A percentile compares a stretch with the other conserved stretches of the same genome.
phyloP scores from a whole-genome alignment of 2,797 vertebrate species.

The Hippocampus kuda region DNA sequence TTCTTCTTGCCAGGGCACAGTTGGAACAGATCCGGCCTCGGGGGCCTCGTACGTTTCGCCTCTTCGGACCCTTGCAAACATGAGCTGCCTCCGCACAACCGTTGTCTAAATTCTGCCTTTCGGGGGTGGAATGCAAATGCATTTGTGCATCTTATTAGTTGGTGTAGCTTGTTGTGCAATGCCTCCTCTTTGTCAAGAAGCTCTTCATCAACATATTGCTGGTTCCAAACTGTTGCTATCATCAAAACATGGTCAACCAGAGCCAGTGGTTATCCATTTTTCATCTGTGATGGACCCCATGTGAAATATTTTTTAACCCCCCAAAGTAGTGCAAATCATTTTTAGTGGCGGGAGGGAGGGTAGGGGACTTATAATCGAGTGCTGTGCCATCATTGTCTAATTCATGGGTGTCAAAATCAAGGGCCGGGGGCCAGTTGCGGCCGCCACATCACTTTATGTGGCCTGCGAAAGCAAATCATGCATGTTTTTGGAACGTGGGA shows the following conservation, averaged over 20 bases:
- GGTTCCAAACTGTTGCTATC: not conserved
- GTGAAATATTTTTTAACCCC: too few relatives aligned
- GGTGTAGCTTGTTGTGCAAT: not conserved
- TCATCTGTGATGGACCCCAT: too few relatives aligned
- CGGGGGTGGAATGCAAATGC: not conserved
- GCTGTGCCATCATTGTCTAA: too few relatives aligned
- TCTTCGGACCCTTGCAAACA: conserved; percentile 59
- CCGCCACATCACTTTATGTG: too few relatives aligned
- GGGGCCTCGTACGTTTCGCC: conserved; percentile 53
- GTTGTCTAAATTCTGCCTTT: conserved; percentile 7
- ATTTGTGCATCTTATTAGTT: not conserved
- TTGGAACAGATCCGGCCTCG: conserved; percentile 70
- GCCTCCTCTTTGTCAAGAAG: not conserved
- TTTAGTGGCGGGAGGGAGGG: too few relatives aligned
- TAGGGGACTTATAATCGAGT: too few relatives aligned
- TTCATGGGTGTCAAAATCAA: too few relatives aligned
- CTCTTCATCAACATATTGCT: not conserved
- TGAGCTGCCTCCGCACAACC: conserved; percentile 51
- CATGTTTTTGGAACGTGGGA: too few relatives aligned
- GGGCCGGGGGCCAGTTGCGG: too few relatives aligned
- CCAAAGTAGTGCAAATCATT: too few relatives aligned
- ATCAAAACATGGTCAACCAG: not conserved
- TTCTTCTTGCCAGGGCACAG: conserved; percentile 66
- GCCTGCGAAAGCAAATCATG: too few relatives aligned
- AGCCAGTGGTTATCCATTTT: too few relatives aligned